phyloP scores from a whole-genome alignment of 2,797 vertebrate species.

The Halcyon badia region DNA sequence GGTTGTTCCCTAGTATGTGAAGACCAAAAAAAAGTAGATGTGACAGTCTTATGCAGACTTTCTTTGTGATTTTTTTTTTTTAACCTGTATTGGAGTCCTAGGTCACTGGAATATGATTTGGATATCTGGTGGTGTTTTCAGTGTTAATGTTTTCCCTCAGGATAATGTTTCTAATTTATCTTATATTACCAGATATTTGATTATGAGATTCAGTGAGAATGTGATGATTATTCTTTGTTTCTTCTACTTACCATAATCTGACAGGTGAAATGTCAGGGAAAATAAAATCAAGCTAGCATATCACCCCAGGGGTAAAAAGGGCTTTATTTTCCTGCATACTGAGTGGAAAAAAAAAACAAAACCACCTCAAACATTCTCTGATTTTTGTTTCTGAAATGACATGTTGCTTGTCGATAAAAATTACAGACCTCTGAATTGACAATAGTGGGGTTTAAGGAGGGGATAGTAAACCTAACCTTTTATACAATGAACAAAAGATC shows the following conservation, averaged over 20 bases:
- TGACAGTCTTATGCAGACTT: neutral
- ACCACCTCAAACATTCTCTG: neutral
- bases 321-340: conserved; percentile 23
- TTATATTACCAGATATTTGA: conserved; percentile 62
- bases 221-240: conserved; percentile 66
- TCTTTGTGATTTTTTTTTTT: neutral
- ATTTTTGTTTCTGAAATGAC: conserved; percentile 26
- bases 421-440: neutral
- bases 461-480: neutral
- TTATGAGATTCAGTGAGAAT: conserved; percentile 62
- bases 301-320: conserved; percentile 26
- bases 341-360: neutral
- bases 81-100: neutral
- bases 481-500: neutral
- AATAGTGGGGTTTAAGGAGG: neutral
- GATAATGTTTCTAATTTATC: conserved; percentile 56
- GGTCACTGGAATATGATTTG: neutral
- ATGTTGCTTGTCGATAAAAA: conserved; percentile 34
- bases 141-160: conserved; percentile 17
- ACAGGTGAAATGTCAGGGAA: conserved; percentile 73
- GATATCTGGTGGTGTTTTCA: neutral
- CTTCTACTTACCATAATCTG: conserved; percentile 72
- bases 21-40: neutral
- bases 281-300: conserved; percentile 69
- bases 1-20: neutral